Evolutionary conservation across 1,140 invertebrate genomes (phyloP).

Genomic region (Drosophila bifasciata): DNA sequence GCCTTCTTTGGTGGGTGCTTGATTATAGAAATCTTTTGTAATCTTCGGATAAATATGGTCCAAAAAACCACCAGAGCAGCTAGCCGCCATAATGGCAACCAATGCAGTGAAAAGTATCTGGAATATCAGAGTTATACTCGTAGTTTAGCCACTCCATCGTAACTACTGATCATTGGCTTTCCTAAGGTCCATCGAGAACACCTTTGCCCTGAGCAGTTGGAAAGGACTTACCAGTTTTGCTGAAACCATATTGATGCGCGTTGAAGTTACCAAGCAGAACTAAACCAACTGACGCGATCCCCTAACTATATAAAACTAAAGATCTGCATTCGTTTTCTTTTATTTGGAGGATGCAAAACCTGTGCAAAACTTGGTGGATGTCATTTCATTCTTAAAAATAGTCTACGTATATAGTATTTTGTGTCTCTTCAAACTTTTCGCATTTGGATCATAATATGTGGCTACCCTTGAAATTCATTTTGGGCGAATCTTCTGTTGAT

Average conservation of each 20-base stretch:
- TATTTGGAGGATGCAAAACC: no score
- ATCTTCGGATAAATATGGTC: slow-evolving; percentile 57
- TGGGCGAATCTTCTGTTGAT: no score
- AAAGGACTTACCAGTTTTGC: slow-evolving; percentile 77
- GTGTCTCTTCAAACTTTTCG: no score
- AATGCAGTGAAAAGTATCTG: slow-evolving; percentile 65
- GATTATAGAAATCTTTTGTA: slow-evolving; percentile 44
- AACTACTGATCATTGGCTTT: slow-evolving; percentile 26
- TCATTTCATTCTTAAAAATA: no score
- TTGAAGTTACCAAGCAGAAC: slow-evolving; percentile 73
- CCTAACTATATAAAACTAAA: slow-evolving; percentile 54
- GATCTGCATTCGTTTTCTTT: slow-evolving; percentile 61
- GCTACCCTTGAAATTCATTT: no score
- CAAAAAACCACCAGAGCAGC: slow-evolving; percentile 59
- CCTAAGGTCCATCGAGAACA: slow-evolving; percentile 7
- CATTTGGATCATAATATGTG: no score
- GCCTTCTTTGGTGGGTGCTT: slow-evolving; percentile 63
- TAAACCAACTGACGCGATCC: slow-evolving; percentile 52
- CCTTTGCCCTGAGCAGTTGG: not conserved
- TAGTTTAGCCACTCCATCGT: slow-evolving; percentile 26
- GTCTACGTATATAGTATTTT: no score
- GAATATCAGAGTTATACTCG: not conserved
- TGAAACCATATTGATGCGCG: slow-evolving; percentile 73
- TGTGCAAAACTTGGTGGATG: no score
- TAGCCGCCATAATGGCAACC: slow-evolving; percentile 58